Base-by-base conservation (phyloP, 2,797 vertebrate genomes). In the Sebastes kiyomatsui region DNA sequence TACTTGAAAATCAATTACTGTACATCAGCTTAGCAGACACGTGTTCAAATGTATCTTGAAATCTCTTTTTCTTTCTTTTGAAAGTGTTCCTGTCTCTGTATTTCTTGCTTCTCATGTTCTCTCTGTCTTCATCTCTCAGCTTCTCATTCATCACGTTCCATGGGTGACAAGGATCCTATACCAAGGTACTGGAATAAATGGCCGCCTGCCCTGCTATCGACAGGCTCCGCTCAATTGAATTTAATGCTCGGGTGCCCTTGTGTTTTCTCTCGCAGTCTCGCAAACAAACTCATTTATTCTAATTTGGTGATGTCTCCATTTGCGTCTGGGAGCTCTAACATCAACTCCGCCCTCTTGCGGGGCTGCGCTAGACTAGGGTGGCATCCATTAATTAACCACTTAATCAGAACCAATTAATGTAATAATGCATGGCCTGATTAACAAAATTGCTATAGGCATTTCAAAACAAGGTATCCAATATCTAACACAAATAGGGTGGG, bases 261-360 rank as follows among this genome's bases (percentile, higher is more conserved):
- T 88, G 80, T 91, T 92, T 84, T 88, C 75, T 78, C 58, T 42
- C 73, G 86, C 67, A 54, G 65, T 77, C 83, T 77, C 18, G 11
- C 83, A 90, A 92, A 92, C 85, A 90, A 87, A 87, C 82, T 90
- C 84, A 91, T 95, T 92, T 90, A 90, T 93, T 92, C 74, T 80
- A 89, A 93, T 92, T 84, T 83, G 28, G 74, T 75, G 67, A 93
- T 73, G 84, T 87, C 88, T 86, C 89, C 64, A 92, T 94, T 89
- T 91, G 78, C 84, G 81, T 88, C 80, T 66, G 72, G 27, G 6
- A 80, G 80, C 87, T 84, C 81, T 1, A 72, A 85, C 78, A 88
- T 76, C 82, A 52, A 67, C 89, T 83, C 82, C 88, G 30, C 89
- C 87, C 72, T 72, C 72, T 79, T 69, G 67, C 20, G 68, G 71